Percentiles rank a stretch among this genome's conserved stretches.
These are phyloP conservation scores for Ostrea edulis DNA, from an alignment of 1,140 invertebrate genomes.

Conservation along the genomic window DNA sequence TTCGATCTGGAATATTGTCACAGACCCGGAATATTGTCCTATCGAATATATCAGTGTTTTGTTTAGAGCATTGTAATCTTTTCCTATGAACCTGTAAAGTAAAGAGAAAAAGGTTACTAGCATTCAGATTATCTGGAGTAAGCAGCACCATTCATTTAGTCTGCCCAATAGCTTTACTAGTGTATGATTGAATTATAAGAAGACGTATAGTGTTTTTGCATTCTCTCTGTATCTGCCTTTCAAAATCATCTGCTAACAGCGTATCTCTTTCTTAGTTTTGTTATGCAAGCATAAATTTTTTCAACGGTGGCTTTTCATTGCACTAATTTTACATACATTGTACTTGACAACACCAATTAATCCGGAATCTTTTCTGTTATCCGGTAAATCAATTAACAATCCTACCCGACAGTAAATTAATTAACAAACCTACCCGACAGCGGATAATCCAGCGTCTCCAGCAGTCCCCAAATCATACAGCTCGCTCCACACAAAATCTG, in stretches of 20 bases:
- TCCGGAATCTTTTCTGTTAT: too few species aligned
- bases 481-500: slow-evolving; percentile 54
- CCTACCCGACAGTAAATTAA: neutral
- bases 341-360: too few species aligned
- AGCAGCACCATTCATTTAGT: neutral
- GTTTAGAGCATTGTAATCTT: slow-evolving; percentile 38
- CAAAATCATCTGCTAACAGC: too few species aligned
- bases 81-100: slow-evolving; percentile 37
- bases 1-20: slow-evolving; percentile 41
- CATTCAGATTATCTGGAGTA: neutral
- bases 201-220: too few species aligned
- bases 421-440: slow-evolving; percentile 55
- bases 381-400: too few species aligned
- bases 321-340: too few species aligned
- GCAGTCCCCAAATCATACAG: slow-evolving; percentile 52
- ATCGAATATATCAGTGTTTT: slow-evolving; percentile 39
- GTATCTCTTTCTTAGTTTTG: too few species aligned
- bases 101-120: neutral
- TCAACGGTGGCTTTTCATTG: too few species aligned
- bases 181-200: too few species aligned
- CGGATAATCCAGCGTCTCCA: slow-evolving; percentile 53
- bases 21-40: slow-evolving; percentile 20
- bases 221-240: too few species aligned
- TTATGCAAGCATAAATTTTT: too few species aligned
- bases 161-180: too few species aligned